A percentile compares a stretch with the other conserved stretches of the same genome.
Evolutionary conservation across 2,113 vertebrate genomes (phyloP).

Genomic region (Trinectes maculatus): DNA sequence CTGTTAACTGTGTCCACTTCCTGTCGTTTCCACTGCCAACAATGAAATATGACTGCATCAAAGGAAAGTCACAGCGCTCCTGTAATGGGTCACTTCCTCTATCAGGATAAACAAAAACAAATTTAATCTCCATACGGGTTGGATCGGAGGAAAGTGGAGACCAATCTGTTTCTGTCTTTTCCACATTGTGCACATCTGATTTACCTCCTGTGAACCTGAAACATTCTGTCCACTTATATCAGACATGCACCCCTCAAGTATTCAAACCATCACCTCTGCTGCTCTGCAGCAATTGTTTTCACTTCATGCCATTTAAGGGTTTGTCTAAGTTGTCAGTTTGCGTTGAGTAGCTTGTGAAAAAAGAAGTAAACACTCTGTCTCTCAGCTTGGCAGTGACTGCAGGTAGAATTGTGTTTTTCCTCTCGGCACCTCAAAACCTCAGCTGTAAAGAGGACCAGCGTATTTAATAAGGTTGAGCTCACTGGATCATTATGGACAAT

Average conservation of each 20-base stretch:
- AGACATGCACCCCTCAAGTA: constrained; percentile 5
- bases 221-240: constrained; percentile 19
- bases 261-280: constrained; percentile 13
- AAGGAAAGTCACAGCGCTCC: not conserved
- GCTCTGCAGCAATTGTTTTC: constrained; percentile 4
- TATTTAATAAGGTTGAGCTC: constrained; percentile 1
- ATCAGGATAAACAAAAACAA: not conserved
- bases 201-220: constrained; percentile 20
- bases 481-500: not conserved
- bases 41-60: constrained; percentile 47
- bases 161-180: not conserved
- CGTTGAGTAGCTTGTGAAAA: not conserved
- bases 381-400: not conserved
- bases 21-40: constrained; percentile 10
- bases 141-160: not conserved
- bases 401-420: constrained; percentile 20
- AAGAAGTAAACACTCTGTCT: not conserved
- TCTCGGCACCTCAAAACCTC: constrained; percentile 3
- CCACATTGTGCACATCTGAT: not conserved
- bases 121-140: not conserved
- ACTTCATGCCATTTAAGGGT: constrained; percentile 1
- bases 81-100: not conserved
- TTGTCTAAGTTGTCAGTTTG: not conserved
- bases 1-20: not conserved
- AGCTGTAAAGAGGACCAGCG: constrained; percentile 1